Evolutionary conservation across 1,140 invertebrate genomes (phyloP), one percentile per base, ranked within the genome.

Genomic region (Potamilus streckersoni): DNA sequence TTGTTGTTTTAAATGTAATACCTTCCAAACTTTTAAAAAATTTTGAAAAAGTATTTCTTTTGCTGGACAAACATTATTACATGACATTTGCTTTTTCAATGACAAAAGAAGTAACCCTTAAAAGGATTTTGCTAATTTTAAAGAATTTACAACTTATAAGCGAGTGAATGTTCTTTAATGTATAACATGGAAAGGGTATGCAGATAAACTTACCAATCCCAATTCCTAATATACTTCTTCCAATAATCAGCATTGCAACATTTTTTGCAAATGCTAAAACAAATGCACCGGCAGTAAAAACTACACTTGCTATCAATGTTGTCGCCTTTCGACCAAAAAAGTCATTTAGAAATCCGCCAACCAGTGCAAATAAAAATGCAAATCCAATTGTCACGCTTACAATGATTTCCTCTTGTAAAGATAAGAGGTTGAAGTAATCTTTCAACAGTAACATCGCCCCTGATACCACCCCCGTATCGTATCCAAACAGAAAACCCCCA

Each of bases 401-500:
- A 58, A 92, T 86, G 2, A 89, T 55, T 80, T 91, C 91, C 78
- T 92, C 90, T 87, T 89, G 90, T 14, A 89, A 56, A 55, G 82
- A 85, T 55, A 79, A 86, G 56, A 92, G 81, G 17, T 87, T 55
- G 76, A 92, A 92, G 27, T 89, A 76, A 49, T 89, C 83, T 66
- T 84, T 89, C 27, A 90, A 56, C 59, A 92, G 87, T 13, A 93
- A 74, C 91, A 93, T 92, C 17, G 93, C 92, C n/a, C 92, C 92
- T 6, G 92, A 93, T 1, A 93, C 91, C 64, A 93, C 92, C 3
- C 92, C 92, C 0, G 93, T 93, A 80, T 93, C 93, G 86, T 93
- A 93, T 20, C 92, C 92, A 82, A 93, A 93, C 6, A 93, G 87
- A 80, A 93, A 93, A 3, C 93, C 92, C 23, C 93, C 93, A 27